A percentile compares a stretch with the other conserved stretches of the same genome.
phyloP scores from a whole-genome alignment of 2,797 vertebrate genomes.

The Tamandua tetradactyla region DNA sequence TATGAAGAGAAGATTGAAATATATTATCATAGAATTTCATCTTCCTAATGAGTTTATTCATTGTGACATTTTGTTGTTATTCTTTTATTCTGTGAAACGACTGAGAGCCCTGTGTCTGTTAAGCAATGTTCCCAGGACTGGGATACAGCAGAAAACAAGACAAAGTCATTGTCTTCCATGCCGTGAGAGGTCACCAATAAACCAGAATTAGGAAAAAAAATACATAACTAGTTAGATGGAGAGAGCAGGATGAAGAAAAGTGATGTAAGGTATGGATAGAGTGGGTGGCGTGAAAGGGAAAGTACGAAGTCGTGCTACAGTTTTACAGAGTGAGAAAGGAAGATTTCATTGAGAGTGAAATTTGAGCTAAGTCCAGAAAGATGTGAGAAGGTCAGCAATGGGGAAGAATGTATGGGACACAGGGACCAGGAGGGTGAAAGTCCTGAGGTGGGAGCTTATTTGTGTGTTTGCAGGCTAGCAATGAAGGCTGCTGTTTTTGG shows the following conservation, averaged over 20 bases:
- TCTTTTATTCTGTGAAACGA: neutral
- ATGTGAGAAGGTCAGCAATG: neutral
- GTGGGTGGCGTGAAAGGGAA: fast-evolving
- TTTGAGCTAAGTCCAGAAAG: neutral
- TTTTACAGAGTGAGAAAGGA: neutral
- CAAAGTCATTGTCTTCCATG: neutral
- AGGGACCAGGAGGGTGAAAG: neutral
- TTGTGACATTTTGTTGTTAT: neutral
- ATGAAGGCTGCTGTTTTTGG: neutral
- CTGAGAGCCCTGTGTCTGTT: neutral
- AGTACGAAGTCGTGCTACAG: no score
- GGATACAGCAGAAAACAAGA: neutral
- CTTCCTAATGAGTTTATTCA: neutral
- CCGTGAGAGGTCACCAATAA: neutral
- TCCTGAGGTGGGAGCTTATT: neutral
- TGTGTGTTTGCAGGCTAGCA: neutral
- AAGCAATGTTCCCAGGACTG: neutral
- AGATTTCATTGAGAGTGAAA: neutral
- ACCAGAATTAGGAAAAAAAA: neutral
- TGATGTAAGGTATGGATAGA: fast-evolving
- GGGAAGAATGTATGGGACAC: neutral
- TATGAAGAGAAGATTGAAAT: neutral
- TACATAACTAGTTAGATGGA: no score
- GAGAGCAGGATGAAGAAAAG: neutral
- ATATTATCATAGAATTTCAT: neutral